Evolutionary conservation across 2,113 vertebrate species (phyloP), one percentile per base, ranked within the genome.

Genomic region (Elgaria multicarinata): DNA sequence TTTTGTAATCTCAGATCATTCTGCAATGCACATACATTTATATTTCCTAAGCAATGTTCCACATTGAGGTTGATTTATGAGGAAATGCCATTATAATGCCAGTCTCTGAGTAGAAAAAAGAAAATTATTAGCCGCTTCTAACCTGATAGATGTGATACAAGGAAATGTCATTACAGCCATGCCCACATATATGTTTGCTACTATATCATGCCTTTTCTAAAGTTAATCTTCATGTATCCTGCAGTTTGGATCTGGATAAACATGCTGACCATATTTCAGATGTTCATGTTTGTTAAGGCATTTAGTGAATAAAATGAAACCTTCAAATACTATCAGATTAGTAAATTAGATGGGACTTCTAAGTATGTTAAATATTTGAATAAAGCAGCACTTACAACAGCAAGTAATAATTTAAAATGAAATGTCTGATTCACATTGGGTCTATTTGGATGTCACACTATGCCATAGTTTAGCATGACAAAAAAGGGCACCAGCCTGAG

Each of bases 101-200:
- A 76, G 88, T 89, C 95, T 96, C 92, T 83, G 94, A 96, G 95
- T 94, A 96, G 95, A 95, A 96, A 95, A 95, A 96, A 95, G 94
- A 97, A 97, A 97, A 97, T 96, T 97, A 97, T 97, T 97, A 97
- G 96, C 95, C 90, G 88, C 93, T 97, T 95, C 94, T 96, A 96
- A 96, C 91, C 96, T 96, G 96, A 97, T 96, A 96, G 92, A 96
- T 97, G 93, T 91, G 95, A 96, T 95, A 95, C 16, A 87, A 95
- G 87, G 82, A 96, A 96, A 96, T 95, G 90, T 91, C 95, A 95
- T 96, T 96, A 94, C 69, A 95, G 66, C 88, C 64, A 46, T 91
- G 91, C 86, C 94, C 91, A 94, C 92, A 93, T 94, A 90, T 86
- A 92, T 90, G 96, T 94, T 94, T 94, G 88, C 95, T 93, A 93